A percentile compares a stretch with the other conserved stretches of the same genome.
These are phyloP conservation scores for Falcaria lacertinaria DNA, from an alignment of 2,888 invertebrate species.

Conservation along the genomic window DNA sequence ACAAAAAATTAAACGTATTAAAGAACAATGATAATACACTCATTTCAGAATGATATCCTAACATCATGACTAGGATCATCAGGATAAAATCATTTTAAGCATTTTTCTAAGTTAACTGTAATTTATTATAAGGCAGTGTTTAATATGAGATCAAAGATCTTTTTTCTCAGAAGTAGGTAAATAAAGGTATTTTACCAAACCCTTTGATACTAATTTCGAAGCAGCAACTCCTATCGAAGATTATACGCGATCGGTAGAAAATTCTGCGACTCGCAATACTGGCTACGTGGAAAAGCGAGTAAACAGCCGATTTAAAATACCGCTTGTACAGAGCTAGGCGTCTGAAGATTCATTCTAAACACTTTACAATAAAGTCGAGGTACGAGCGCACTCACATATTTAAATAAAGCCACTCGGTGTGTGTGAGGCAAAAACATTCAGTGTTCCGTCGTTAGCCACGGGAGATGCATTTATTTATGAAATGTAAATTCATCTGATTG, in stretches of 20 bases:
- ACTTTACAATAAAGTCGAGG: conserved; percentile 25
- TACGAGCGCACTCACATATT: conserved; percentile 49
- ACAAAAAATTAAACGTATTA: too few relatives aligned
- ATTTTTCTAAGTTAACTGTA: too few relatives aligned
- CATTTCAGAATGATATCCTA: too few relatives aligned
- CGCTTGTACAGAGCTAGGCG: conserved; percentile 8
- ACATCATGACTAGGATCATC: too few relatives aligned
- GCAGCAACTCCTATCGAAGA: conserved; percentile 4
- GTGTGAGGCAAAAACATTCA: conserved; percentile 53
- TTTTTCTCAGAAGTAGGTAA: too few relatives aligned
- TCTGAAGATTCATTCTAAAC: conserved; percentile 48
- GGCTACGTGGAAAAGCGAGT: conserved; percentile 4
- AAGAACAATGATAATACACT: too few relatives aligned
- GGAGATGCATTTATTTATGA: conserved; percentile 79
- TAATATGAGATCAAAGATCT: too few relatives aligned
- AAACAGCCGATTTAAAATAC: conserved; percentile 12
- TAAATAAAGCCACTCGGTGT: conserved; percentile 60
- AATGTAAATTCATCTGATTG: conserved; percentile 80
- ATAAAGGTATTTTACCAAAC: too few relatives aligned
- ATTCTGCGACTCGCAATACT: conserved; percentile 6
- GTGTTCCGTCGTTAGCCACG: conserved; percentile 63
- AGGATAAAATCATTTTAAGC: too few relatives aligned
- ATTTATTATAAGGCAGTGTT: too few relatives aligned
- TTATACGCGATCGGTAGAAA: conserved; percentile 13
- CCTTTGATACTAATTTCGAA: neutral